phyloP scores from a whole-genome alignment of 2,797 vertebrate species.

The Fistularia tabacaria region DNA sequence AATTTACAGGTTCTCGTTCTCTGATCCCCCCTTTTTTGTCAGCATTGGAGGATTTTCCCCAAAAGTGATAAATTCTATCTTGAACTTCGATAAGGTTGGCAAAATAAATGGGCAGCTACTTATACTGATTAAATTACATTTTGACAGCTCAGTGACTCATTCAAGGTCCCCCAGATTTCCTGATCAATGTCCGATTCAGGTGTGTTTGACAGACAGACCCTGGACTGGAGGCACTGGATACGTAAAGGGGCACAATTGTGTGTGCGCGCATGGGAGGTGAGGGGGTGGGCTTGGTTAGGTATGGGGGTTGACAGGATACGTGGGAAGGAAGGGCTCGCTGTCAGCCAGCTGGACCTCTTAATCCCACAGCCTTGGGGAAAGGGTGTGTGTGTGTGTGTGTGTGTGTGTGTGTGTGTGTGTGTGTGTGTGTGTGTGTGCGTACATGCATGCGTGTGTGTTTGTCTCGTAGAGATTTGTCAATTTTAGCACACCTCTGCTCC shows the following conservation, averaged over 20 bases:
- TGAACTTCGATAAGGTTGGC: too few relatives aligned
- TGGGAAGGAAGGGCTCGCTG: conserved; percentile 81
- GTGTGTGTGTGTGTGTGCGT: conserved; percentile 36
- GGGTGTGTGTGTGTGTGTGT: conserved; percentile 59
- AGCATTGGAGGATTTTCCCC: too few relatives aligned
- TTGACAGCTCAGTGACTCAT: too few relatives aligned
- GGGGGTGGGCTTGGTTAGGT: conserved; percentile 1
- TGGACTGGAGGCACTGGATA: conserved; percentile 36
- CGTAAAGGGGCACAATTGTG: conserved; percentile 30
- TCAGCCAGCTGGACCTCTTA: conserved; percentile 84
- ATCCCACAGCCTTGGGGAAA: conserved; percentile 81
- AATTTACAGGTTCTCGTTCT: too few relatives aligned
- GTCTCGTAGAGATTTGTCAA: conserved; percentile 71
- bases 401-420: conserved; percentile 52
- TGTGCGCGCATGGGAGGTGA: conserved; percentile 2
- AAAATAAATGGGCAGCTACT: too few relatives aligned
- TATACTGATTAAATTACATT: too few relatives aligned
- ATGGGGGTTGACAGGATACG: conserved; percentile 69
- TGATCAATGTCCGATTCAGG: conserved; percentile 66
- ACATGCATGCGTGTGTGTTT: conserved; percentile 40
- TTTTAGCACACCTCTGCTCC: conserved; percentile 73
- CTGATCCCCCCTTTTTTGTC: too few relatives aligned
- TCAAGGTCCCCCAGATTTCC: background rate
- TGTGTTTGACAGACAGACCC: conserved; percentile 65
- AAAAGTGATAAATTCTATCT: too few relatives aligned